These are phyloP conservation scores for Raphicerus campestris DNA, from an alignment of 2,113 vertebrate species.

Conservation along the genomic window DNA sequence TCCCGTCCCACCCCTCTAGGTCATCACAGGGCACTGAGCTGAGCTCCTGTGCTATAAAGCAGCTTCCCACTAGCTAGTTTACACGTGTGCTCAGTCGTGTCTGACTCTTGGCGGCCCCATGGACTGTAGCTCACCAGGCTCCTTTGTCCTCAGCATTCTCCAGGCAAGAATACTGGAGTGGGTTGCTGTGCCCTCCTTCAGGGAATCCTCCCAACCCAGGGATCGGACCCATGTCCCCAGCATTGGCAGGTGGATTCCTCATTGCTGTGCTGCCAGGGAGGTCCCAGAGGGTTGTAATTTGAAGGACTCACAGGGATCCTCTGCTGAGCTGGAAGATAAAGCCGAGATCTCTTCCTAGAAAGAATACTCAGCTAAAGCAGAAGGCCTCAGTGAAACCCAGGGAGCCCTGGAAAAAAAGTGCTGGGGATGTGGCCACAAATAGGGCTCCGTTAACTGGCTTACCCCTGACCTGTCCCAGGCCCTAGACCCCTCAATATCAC, in stretches of 20 bases:
- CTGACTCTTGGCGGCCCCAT: neutral
- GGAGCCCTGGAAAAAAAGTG: rapidly evolving
- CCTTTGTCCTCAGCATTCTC: neutral
- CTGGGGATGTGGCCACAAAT: neutral
- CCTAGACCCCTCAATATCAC: rapidly evolving
- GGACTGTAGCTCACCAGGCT: neutral
- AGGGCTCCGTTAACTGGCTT: neutral
- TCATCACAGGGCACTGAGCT: too few relatives aligned
- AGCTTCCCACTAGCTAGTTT: neutral
- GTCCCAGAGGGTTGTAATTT: neutral
- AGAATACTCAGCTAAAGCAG: neutral
- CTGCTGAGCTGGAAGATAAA: neutral
- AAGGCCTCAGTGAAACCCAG: neutral
- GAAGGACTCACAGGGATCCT: neutral
- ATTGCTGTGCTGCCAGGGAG: neutral
- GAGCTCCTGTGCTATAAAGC: neutral
- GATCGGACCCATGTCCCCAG: neutral
- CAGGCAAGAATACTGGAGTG: neutral
- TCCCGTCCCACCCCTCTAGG: too few relatives aligned
- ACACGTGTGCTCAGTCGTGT: neutral
- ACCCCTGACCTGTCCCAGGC: neutral
- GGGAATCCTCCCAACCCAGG: neutral
- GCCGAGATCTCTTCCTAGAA: neutral
- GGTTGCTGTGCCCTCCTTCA: neutral
- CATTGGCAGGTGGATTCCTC: neutral